Conservation (phyloP, 2,113 vertebrate species). For the Pedetes capensis region DNA sequence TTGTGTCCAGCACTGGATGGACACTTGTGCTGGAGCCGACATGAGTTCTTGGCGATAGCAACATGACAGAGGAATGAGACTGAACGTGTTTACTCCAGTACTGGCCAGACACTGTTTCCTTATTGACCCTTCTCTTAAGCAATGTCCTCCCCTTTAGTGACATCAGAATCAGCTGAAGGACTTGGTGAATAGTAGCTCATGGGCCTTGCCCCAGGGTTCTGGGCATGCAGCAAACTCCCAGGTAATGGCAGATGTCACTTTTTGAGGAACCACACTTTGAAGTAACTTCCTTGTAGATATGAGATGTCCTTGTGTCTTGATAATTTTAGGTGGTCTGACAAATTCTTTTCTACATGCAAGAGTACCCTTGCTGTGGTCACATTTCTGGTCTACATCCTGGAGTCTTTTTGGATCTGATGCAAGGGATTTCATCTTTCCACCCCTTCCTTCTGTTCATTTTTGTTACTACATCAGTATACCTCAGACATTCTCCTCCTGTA, state of each 20-base stretch:
- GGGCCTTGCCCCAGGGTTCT: not conserved
- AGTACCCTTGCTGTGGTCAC: not conserved
- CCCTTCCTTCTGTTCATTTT: not conserved
- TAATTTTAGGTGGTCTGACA: not conserved
- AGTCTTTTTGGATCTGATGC: not conserved
- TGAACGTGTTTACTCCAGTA: not conserved
- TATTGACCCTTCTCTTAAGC: rapidly evolving
- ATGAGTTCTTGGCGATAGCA: not conserved
- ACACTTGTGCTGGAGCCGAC: rapidly evolving
- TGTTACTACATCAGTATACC: too few species aligned
- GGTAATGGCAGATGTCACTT: too few species aligned
- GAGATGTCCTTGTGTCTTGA: not conserved
- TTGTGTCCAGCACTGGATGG: rapidly evolving
- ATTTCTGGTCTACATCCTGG: not conserved
- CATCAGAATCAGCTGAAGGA: not conserved
- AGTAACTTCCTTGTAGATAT: not conserved
- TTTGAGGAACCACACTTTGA: not conserved
- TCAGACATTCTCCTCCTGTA: not conserved
- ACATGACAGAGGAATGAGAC: not conserved
- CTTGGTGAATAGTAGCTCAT: not conserved
- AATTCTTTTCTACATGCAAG: not conserved
- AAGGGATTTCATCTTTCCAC: not conserved
- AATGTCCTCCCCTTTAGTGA: not conserved
- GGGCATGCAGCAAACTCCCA: not conserved
- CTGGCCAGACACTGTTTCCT: not conserved